phyloP scores from a whole-genome alignment of 2,888 invertebrate species.

The Eupithecia exiguata region DNA sequence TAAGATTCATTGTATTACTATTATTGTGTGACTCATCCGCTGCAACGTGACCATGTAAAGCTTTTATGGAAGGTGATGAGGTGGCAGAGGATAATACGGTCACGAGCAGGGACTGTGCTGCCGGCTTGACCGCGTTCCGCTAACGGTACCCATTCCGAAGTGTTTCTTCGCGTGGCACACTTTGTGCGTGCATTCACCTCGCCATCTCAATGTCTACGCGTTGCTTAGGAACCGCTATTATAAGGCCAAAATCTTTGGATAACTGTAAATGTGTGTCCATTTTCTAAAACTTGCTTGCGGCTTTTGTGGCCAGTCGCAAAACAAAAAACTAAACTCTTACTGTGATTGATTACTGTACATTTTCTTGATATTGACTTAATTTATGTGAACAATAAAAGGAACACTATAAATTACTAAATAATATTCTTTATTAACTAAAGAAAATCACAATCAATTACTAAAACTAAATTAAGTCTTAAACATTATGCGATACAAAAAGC shows the following conservation, averaged over 20 bases:
- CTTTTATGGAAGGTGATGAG: constrained; percentile 58
- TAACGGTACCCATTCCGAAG: constrained; percentile 82
- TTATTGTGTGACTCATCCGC: background rate
- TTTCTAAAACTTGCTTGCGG: background rate
- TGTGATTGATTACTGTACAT: background rate
- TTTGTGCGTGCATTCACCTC: constrained; percentile 83
- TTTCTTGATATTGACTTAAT: background rate
- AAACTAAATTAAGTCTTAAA: background rate
- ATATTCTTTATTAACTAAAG: too few species aligned
- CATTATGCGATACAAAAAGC: background rate
- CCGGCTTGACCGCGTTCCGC: constrained; percentile 81
- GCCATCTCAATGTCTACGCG: constrained; percentile 70
- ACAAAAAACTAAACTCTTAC: background rate
- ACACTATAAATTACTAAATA: too few species aligned
- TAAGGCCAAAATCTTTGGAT: constrained; percentile 35
- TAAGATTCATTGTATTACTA: background rate
- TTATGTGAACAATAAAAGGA: background rate
- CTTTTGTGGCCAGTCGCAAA: background rate
- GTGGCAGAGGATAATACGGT: constrained; percentile 57
- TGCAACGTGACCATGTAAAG: constrained; percentile 13
- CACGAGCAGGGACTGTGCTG: constrained; percentile 66
- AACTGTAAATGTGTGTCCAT: constrained; percentile 11
- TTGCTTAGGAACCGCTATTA: constrained; percentile 44
- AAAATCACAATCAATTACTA: too few species aligned
- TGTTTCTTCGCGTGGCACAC: constrained; percentile 82